A percentile compares a stretch with the other conserved stretches of the same genome.
phyloP scores from a whole-genome alignment of 2,888 invertebrate species.

The Oeneis ivallda region DNA sequence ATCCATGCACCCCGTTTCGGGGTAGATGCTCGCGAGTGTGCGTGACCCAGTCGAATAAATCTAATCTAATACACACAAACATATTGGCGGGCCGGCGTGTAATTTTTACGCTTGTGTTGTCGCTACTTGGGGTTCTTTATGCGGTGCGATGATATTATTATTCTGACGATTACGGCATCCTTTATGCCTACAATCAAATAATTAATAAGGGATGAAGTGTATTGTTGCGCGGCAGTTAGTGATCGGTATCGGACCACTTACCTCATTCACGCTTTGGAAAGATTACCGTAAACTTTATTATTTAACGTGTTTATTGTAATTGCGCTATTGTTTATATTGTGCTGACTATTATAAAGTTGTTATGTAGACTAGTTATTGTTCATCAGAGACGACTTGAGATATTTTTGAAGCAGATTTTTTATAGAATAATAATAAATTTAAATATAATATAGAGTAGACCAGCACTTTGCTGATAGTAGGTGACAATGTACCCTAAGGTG shows the following conservation, averaged over 20 bases:
- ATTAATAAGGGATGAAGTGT: conserved; percentile 81
- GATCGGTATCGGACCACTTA: conserved; percentile 75
- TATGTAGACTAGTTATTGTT: conserved; percentile 8
- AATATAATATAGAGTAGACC: neutral
- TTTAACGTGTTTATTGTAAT: conserved; percentile 43
- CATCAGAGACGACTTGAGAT: neutral
- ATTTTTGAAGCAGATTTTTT: neutral
- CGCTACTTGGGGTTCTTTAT: conserved; percentile 80
- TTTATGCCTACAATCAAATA: conserved; percentile 82
- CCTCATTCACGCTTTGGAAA: conserved; percentile 66
- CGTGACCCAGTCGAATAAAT: conserved; percentile 81
- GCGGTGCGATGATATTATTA: conserved; percentile 80
- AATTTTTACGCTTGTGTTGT: conserved; percentile 81
- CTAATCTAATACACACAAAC: conserved; percentile 79
- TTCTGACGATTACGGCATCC: conserved; percentile 81
- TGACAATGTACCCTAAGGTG: too few relatives aligned
- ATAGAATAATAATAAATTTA: neutral
- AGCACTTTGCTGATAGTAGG: too few relatives aligned
- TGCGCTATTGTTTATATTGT: conserved; percentile 53
- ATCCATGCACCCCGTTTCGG: conserved; percentile 65
- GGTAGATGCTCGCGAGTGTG: conserved; percentile 66
- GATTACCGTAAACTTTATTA: conserved; percentile 67
- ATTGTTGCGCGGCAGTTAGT: conserved; percentile 71
- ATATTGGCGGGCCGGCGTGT: conserved; percentile 78
- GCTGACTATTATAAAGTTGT: conserved; percentile 30